Evolutionary conservation across 1,140 invertebrate species (phyloP), one percentile per base, ranked within the genome.

Genomic region (Contarinia nasturtii): DNA sequence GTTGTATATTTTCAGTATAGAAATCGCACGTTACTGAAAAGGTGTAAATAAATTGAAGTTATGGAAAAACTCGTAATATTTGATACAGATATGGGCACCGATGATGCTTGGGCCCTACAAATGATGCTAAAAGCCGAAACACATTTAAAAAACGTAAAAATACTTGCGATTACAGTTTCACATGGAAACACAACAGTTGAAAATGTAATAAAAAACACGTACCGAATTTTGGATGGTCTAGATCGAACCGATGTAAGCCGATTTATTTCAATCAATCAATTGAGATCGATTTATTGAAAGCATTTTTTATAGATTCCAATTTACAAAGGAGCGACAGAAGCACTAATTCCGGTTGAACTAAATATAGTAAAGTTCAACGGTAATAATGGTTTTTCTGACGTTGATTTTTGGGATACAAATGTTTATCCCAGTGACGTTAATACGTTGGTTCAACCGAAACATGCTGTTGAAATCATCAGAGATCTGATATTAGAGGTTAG

Each of bases 301-400:
- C 37, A 40, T 27, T 37, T 12, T 19, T 15, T 44, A 10, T 44
- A 81, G 78, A 72, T 81, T 53, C 79, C 79, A 42, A 71, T 82
- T 20, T 80, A 65, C 59, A 56, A 65, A 57, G 79, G 80, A 33
- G 70, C 72, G 7, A 51, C 64, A 19, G 63, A 67, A 8, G 56
- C 71, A 11, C 51, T 82, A 79, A 15, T 27, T 5, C 27, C 57
- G 57, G 45, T 5, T 12, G 12, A 51, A 43, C 53, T 51, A 15
- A 46, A 46, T 12, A 56, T 63, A n/a, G 45, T 59, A 49, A 2
- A 40, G 41, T 63, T 62, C 38, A 56, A 62, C 60, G 80, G 79
- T 0, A 51, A 50, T 5, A 77, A 83, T 64, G 80, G 79, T 10
- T 79, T 84, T 54, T 77, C 78, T 0, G 76, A 78, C 59, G 53